A percentile compares a stretch with the other conserved stretches of the same genome.
These are phyloP conservation scores for Menura novaehollandiae DNA, from an alignment of 2,113 vertebrate species.

Conservation along the genomic window DNA sequence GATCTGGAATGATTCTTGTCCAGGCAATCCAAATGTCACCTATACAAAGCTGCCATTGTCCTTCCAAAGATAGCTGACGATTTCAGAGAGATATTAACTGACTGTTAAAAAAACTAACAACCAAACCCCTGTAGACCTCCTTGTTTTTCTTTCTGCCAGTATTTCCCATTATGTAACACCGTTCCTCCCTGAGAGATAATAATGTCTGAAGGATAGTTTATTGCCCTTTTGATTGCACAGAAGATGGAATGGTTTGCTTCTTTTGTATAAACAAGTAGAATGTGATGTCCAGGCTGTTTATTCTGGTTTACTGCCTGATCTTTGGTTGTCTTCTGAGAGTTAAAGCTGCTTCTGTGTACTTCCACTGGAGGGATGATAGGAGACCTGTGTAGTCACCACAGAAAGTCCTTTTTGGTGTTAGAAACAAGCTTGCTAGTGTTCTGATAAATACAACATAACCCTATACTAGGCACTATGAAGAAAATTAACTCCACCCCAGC, in stretches of 20 bases:
- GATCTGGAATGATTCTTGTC: neutral
- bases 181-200: neutral
- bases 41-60: neutral
- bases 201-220: neutral
- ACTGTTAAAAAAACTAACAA: neutral
- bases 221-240: neutral
- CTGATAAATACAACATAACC: neutral
- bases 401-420: neutral
- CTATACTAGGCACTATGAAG: neutral
- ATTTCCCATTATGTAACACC: neutral
- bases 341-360: neutral
- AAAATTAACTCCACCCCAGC: neutral
- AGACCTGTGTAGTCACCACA: neutral
- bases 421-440: neutral
- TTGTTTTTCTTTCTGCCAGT: neutral
- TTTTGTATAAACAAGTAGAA: neutral
- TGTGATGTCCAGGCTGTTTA: neutral
- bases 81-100: neutral
- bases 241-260: neutral
- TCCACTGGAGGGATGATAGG: neutral
- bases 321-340: neutral
- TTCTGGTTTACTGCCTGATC: neutral
- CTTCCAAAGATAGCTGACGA: neutral
- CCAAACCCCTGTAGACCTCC: accelerated
- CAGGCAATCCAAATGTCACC: neutral